A percentile compares a stretch with the other conserved stretches of the same genome.
These are phyloP conservation scores for Archaeoteleia sp. DNA, from an alignment of 2,888 invertebrate species.

Conservation along the genomic window DNA sequence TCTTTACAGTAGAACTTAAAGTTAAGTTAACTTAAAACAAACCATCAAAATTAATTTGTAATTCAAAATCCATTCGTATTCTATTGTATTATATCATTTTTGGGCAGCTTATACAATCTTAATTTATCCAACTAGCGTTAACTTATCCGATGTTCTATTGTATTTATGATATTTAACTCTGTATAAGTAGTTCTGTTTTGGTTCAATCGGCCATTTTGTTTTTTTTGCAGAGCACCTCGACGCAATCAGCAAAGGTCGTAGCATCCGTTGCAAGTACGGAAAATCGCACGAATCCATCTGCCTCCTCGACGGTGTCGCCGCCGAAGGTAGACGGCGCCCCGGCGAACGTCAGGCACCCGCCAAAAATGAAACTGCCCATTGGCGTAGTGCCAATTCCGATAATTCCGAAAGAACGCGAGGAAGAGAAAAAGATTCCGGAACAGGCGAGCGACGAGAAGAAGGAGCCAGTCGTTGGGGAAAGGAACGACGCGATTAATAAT, in stretches of 20 bases:
- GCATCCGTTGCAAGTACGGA: conserved; percentile 35
- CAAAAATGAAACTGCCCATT: conserved; percentile 66
- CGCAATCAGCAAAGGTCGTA: conserved; percentile 47
- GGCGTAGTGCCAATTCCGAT: conserved; percentile 70
- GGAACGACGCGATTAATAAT: conserved; percentile 24
- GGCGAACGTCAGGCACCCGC: conserved; percentile 33
- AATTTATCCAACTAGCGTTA: too few relatives aligned
- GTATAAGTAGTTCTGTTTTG: too few relatives aligned
- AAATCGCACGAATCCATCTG: conserved; percentile 53
- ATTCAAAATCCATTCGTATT: too few relatives aligned
- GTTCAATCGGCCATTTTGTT: neutral
- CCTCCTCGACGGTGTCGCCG: conserved; percentile 50
- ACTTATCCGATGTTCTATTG: too few relatives aligned
- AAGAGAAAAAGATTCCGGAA: conserved; percentile 48
- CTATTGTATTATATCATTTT: too few relatives aligned
- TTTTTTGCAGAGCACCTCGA: conserved; percentile 52
- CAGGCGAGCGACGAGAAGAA: conserved; percentile 46
- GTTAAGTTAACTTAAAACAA: too few relatives aligned
- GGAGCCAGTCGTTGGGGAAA: too few relatives aligned
- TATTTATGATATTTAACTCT: too few relatives aligned
- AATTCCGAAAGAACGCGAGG: conserved; percentile 56
- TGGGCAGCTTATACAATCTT: too few relatives aligned
- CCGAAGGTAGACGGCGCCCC: conserved; percentile 49
- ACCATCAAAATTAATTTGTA: too few relatives aligned
- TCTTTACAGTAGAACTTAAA: too few relatives aligned